phyloP scores from a whole-genome alignment of 1,140 invertebrate species.

The Drosophila quadrilineata region DNA sequence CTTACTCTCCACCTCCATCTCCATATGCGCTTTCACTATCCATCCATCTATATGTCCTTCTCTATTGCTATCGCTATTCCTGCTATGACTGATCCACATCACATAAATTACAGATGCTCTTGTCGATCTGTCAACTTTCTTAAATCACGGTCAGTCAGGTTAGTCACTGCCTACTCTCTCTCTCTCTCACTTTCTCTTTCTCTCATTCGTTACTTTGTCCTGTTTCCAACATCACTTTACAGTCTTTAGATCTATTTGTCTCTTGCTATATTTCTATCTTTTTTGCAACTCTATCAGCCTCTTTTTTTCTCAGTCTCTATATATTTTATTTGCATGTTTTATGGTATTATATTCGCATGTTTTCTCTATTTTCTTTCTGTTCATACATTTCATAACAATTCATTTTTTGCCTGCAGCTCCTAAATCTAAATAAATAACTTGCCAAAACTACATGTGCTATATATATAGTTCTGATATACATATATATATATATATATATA shows the following conservation, averaged over 20 bases:
- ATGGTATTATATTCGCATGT: slow-evolving; percentile 63
- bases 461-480: too few relatives aligned
- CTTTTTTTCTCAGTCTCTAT: slow-evolving; percentile 2
- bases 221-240: slow-evolving; percentile 12
- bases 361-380: slow-evolving; percentile 26
- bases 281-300: slow-evolving; percentile 3
- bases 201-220: slow-evolving; percentile 22
- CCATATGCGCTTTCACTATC: background rate
- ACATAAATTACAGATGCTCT: slow-evolving; percentile 80
- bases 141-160: slow-evolving; percentile 82
- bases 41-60: background rate
- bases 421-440: slow-evolving; percentile 29
- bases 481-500: background rate
- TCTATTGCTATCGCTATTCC: slow-evolving; percentile 10
- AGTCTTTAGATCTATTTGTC: background rate
- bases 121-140: slow-evolving; percentile 80
- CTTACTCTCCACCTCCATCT: background rate
- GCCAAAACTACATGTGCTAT: slow-evolving; percentile 27
- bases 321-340: slow-evolving; percentile 58
- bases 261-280: slow-evolving; percentile 2
- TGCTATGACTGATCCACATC: slow-evolving; percentile 63
- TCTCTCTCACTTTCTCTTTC: slow-evolving; percentile 19
- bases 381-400: slow-evolving; percentile 42
- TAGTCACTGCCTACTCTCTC: slow-evolving; percentile 54
- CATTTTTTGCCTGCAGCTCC: slow-evolving; percentile 38